These are phyloP conservation scores for Eumaeus atala DNA, from an alignment of 1,140 invertebrate genomes.

Conservation along the genomic window DNA sequence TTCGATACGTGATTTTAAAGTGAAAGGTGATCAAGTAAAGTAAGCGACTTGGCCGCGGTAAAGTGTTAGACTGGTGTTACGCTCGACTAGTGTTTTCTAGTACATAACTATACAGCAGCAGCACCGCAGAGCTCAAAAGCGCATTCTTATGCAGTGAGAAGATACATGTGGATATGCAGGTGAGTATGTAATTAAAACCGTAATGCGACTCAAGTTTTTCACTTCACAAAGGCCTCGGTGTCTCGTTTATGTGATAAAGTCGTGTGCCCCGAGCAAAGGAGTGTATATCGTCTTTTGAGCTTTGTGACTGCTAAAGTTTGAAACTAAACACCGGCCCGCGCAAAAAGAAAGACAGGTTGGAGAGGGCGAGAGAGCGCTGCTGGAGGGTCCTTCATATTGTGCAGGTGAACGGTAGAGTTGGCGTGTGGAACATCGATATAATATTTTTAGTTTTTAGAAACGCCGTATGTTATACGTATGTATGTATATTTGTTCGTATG, in stretches of 20 bases:
- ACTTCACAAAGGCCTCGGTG: slow-evolving; percentile 12
- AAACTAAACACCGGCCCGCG: slow-evolving; percentile 24
- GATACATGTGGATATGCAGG: not conserved
- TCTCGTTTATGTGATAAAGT: slow-evolving; percentile 15
- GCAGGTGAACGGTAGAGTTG: slow-evolving; percentile 32
- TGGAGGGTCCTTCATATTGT: slow-evolving; percentile 35
- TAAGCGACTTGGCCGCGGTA: too few relatives aligned
- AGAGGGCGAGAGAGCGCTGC: slow-evolving; percentile 24
- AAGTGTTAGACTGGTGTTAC: too few relatives aligned
- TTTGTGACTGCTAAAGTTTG: slow-evolving; percentile 18
- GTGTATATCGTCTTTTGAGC: slow-evolving; percentile 5
- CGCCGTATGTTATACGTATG: too few relatives aligned
- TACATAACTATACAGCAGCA: not conserved
- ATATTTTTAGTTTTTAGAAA: too few relatives aligned
- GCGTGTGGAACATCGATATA: not conserved
- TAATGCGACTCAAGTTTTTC: slow-evolving; percentile 14
- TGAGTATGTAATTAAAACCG: slow-evolving; percentile 9
- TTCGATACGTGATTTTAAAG: too few relatives aligned
- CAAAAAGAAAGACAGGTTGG: slow-evolving; percentile 29
- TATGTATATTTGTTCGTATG: too few relatives aligned
- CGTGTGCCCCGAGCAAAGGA: slow-evolving; percentile 9
- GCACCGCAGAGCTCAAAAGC: not conserved
- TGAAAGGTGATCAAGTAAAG: too few relatives aligned
- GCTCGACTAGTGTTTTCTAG: too few relatives aligned
- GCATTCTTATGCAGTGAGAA: not conserved